Conservation (phyloP, 2,113 vertebrate genomes). For the Oophaga pumilio region DNA sequence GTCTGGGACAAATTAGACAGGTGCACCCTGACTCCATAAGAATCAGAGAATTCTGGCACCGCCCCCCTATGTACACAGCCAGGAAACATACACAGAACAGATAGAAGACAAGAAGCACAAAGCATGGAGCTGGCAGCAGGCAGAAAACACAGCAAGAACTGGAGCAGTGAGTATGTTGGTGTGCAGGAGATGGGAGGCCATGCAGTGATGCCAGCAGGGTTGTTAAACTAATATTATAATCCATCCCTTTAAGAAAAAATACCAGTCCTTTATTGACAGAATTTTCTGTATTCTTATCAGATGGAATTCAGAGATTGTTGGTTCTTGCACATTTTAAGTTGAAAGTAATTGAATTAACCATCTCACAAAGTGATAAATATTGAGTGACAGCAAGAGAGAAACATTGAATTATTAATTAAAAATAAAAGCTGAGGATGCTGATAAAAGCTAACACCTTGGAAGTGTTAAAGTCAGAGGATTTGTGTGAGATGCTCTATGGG, state of each 20-base stretch:
- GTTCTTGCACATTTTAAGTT: slow-evolving; percentile 32
- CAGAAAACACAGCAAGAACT: too few relatives aligned
- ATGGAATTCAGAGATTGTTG: neutral
- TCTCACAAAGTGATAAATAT: slow-evolving; percentile 41
- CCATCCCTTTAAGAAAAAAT: neutral
- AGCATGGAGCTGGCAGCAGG: too few relatives aligned
- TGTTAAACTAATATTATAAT: too few relatives aligned
- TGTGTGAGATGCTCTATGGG: slow-evolving; percentile 32
- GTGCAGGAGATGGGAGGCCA: too few relatives aligned
- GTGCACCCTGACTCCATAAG: too few relatives aligned
- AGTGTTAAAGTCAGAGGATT: slow-evolving; percentile 38
- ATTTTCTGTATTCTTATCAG: neutral
- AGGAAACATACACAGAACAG: too few relatives aligned
- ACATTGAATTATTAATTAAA: slow-evolving; percentile 55
- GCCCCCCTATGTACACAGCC: too few relatives aligned
- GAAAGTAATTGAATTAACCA: slow-evolving; percentile 34
- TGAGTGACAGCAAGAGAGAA: slow-evolving; percentile 41
- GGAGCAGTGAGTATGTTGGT: too few relatives aligned
- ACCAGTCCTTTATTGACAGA: neutral
- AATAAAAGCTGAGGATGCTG: slow-evolving; percentile 48
- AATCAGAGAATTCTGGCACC: too few relatives aligned
- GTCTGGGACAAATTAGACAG: too few relatives aligned
- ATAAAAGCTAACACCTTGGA: slow-evolving; percentile 52
- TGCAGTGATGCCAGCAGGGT: too few relatives aligned
- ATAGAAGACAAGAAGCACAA: too few relatives aligned